A percentile compares a stretch with the other conserved stretches of the same genome.
Evolutionary conservation across 2,797 vertebrate species (phyloP).

Genomic region (Luscinia megarhynchos): DNA sequence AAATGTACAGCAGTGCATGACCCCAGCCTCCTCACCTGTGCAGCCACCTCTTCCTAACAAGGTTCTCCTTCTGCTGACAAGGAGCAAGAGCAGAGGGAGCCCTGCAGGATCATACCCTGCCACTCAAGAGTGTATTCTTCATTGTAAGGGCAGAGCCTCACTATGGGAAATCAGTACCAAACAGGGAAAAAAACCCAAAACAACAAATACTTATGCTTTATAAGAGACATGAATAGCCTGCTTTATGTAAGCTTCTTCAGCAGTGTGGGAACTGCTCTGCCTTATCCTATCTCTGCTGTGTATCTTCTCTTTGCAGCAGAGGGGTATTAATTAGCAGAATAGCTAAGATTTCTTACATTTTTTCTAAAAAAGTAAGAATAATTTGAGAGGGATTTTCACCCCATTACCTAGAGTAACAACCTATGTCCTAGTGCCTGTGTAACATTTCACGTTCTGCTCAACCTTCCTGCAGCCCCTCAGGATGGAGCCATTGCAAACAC

Average conservation of each 20-base stretch:
- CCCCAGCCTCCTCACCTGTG: not conserved
- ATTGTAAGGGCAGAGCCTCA: not conserved
- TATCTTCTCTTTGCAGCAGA: not conserved
- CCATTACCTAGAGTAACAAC: not conserved
- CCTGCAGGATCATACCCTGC: fast-evolving
- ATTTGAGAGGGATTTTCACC: not conserved
- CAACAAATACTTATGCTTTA: not conserved
- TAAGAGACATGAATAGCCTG: not conserved
- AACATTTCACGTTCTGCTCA: not conserved
- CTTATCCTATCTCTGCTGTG: not conserved
- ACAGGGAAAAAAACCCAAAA: not conserved
- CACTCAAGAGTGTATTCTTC: not conserved
- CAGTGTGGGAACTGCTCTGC: not conserved
- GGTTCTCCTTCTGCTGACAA: not conserved
- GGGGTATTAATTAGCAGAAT: not conserved
- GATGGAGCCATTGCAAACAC: not conserved
- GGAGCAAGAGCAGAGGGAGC: not conserved
- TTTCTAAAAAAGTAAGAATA: not conserved
- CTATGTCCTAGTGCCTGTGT: not conserved
- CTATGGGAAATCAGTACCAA: not conserved
- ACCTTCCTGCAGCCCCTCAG: not conserved
- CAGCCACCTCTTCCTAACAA: not conserved
- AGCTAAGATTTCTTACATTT: not conserved
- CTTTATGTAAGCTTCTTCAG: not conserved
- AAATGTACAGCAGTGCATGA: fast-evolving